Evolutionary conservation across 2,797 vertebrate genomes (phyloP), one percentile per base, ranked within the genome.

Genomic region (Rousettus madagascariensis): DNA sequence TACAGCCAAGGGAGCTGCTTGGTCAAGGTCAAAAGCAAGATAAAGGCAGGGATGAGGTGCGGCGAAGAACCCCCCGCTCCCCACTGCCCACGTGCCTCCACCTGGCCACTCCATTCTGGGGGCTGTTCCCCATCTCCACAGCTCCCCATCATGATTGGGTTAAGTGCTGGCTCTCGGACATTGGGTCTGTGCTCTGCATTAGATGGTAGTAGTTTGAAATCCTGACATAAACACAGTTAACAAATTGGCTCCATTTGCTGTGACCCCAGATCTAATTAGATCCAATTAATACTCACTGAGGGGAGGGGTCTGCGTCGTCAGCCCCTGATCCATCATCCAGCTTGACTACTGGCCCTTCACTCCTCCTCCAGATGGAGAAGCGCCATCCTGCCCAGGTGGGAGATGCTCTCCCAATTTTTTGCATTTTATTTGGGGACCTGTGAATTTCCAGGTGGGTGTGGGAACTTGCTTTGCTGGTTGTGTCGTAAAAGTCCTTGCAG

Each of bases 381-480:
- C 0, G 0, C 57, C 7, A 0, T 8, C 49, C 59, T 2, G 57
- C 38, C 55, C 19, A 4, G 46, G 6, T 1, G 41, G 33, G 17
- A 22, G 49, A 6, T 4, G 4, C 19, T 12, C 66, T n/a, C 41
- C 15, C 36, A 1, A 8, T 28, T 36, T 26, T 51, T 38, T 2
- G 57, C 15, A 0, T 78, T 30, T 90, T n/a, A 6, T 49, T 6
- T 38, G 88, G 61, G 85, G 57, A 38, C 65, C 63, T 51, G 85
- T 75, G 59, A 26, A 3, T 68, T 38, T 55, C 53, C 19, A 10
- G 22, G 49, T 5, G 16, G 36, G 30, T 1, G 0, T 38, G 51
- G 71, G 61, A 51, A 41, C 36, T n/a, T 0, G 0, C 24, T 5
- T n/a, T 0, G 0, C 24, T 5, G 4, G 5, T n/a, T 24, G 16